Evolutionary conservation across 2,113 vertebrate species (phyloP), one percentile per base, ranked within the genome.

Genomic region (Platichthys stellatus): DNA sequence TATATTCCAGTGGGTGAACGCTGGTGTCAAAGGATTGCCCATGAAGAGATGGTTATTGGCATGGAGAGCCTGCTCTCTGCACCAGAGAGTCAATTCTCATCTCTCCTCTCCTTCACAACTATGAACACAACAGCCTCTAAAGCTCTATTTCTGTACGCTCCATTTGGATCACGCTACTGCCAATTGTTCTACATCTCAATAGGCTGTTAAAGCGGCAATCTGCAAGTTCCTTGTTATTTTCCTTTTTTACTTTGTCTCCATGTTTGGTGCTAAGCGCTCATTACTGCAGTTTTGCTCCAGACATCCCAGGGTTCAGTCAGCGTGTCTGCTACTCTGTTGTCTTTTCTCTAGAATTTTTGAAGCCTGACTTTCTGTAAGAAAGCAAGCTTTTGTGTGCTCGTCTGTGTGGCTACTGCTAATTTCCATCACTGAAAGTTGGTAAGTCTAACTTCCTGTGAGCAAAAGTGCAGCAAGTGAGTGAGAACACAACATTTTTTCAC

Each of bases 31-130:
- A 71, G 77, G 15, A 71, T 38, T 13, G 68, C 65, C 0, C 54
- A 70, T 88, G 86, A 90, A 86, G 85, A 87, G 85, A 67, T 73
- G 80, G 81, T 84, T 85, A 84, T 73, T 79, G 78, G 67, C 74
- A 81, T 78, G 76, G 83, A 87, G 81, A 85, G 80, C n/a, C 80
- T 13, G 71, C 78, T 85, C 78, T 74, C 72, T 84, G 85, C 78
- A 72, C 78, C 43, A 7, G 71, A 83, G 78, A 87, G 72, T 86
- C 79, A 78, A 56, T 78, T 73, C 88, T 86, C 84, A 75, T 69
- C 81, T 86, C 35, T 2, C 31, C 45, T 76, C 85, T 87, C 68
- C 88, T 86, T 86, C 77, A 85, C 75, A 81, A 69, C 84, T 64
- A 83, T 86, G 80, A 88, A 70, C 70, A 84, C 68, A 78, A 77